Evolutionary conservation across 2,113 vertebrate genomes (phyloP), one percentile per base, ranked within the genome.

Genomic region (Elaphurus davidianus): DNA sequence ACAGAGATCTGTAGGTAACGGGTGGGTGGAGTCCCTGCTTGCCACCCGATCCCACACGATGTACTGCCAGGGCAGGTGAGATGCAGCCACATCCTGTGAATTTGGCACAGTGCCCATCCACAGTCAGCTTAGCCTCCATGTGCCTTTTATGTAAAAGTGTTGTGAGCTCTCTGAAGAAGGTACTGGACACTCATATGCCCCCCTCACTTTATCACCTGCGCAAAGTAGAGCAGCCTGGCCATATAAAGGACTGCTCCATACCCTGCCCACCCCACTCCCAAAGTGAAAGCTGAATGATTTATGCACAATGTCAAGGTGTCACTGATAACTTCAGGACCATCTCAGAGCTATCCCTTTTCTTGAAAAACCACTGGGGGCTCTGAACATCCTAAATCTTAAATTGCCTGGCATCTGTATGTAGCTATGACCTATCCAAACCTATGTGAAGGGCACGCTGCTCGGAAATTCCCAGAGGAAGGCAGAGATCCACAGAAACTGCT

Each of bases 91-190:
- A 0, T 55, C 7, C 60, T 91, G 28, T 16, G 7, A 40, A 57
- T 27, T 27, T 0, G 21, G 43, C 30, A 55, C 10, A 30, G 17
- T 45, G 30, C 14, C 23, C 0, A 0, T n/a, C 47, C 9, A 14
- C 40, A 6, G 16, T 5, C 3, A n/a, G 23, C 3, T 3, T 33
- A 45, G 33, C 11, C 40, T 90, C 36, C 17, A 6, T 1, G 6
- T 40, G 40, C 21, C 16, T 57, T 52, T 57, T 40, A 25, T 11
- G 14, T 87, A 30, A 82, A 93, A 59, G 54, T 55, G 5, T 27
- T n/a, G 21, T 25, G 8, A 91, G 40, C 30, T 74, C 87, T 82
- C 54, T 87, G 74, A 76, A 93, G 52, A 54, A 76, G 52, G 19
- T 10, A 3, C 0, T 52, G 27, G 17, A 78, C 4, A 57, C 14